Conservation (phyloP, 2,113 vertebrate genomes). For the Xiphias gladius region DNA sequence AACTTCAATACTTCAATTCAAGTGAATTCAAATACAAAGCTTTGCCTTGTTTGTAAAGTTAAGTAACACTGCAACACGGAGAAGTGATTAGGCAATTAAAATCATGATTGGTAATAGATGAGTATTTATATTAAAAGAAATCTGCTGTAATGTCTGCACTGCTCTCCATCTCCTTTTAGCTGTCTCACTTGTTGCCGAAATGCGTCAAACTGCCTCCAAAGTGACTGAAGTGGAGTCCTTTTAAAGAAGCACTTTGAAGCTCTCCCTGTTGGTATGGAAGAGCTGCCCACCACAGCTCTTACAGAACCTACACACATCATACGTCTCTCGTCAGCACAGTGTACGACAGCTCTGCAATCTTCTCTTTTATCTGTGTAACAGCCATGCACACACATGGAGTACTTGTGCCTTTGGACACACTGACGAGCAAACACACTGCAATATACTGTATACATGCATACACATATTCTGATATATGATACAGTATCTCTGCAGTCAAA, state of each 20-base stretch:
- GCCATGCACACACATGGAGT: slow-evolving; percentile 15
- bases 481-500: background rate
- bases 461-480: background rate
- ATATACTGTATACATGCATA: background rate
- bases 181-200: slow-evolving; percentile 35
- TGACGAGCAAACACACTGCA: slow-evolving; percentile 17
- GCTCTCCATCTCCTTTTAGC: slow-evolving; percentile 10
- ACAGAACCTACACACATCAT: slow-evolving; percentile 66
- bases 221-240: slow-evolving; percentile 54
- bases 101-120: background rate
- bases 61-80: background rate
- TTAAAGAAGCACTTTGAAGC: slow-evolving; percentile 66
- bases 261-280: slow-evolving; percentile 49
- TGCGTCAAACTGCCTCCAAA: slow-evolving; percentile 57
- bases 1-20: background rate
- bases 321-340: slow-evolving; percentile 37
- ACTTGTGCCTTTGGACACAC: background rate
- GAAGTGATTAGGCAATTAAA: background rate
- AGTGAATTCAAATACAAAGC: background rate
- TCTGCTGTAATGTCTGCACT: background rate
- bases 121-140: background rate
- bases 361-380: slow-evolving; percentile 37
- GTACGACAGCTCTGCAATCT: slow-evolving; percentile 40
- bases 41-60: background rate
- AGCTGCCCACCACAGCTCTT: slow-evolving; percentile 63